A percentile compares a stretch with the other conserved stretches of the same genome.
Evolutionary conservation across 2,888 invertebrate genomes (phyloP).

Genomic region (Aricia artaxerxes): DNA sequence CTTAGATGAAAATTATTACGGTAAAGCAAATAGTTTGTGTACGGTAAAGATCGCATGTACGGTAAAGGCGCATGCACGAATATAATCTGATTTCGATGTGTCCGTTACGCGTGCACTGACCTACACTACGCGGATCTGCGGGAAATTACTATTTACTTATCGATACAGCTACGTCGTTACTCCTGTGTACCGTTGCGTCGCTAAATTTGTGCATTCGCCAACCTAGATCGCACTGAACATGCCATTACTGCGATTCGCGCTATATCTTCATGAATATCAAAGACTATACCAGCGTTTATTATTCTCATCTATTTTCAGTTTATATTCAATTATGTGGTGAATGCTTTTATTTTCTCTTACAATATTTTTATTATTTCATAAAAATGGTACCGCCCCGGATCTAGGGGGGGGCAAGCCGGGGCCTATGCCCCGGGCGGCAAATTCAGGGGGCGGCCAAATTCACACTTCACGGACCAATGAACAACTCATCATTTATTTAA

Average conservation of each 20-base stretch:
- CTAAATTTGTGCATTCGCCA: constrained; percentile 24
- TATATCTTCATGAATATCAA: background rate
- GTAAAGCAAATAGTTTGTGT: background rate
- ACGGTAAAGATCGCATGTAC: background rate
- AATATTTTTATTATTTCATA: background rate
- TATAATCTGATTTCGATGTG: constrained; percentile 32
- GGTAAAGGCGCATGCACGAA: constrained; percentile 15
- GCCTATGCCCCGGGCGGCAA: too few relatives aligned
- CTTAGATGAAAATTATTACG: background rate
- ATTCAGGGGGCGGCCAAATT: too few relatives aligned
- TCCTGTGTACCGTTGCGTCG: constrained; percentile 17
- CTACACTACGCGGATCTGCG: constrained; percentile 50
- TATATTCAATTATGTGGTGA: constrained; percentile 2
- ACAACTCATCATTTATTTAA: too few relatives aligned
- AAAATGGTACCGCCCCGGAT: background rate
- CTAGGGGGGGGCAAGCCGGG: too few relatives aligned
- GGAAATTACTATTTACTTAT: constrained; percentile 49
- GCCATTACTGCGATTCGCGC: background rate
- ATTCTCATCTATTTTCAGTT: background rate
- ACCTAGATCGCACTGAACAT: constrained; percentile 5
- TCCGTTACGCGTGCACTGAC: constrained; percentile 52
- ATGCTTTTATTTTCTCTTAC: background rate
- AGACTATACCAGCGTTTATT: background rate
- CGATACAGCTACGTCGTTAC: constrained; percentile 28
- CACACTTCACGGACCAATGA: too few relatives aligned